Base-by-base conservation (phyloP, 92 coral and sea anemone genomes). In the Heteractis magnifica region DNA sequence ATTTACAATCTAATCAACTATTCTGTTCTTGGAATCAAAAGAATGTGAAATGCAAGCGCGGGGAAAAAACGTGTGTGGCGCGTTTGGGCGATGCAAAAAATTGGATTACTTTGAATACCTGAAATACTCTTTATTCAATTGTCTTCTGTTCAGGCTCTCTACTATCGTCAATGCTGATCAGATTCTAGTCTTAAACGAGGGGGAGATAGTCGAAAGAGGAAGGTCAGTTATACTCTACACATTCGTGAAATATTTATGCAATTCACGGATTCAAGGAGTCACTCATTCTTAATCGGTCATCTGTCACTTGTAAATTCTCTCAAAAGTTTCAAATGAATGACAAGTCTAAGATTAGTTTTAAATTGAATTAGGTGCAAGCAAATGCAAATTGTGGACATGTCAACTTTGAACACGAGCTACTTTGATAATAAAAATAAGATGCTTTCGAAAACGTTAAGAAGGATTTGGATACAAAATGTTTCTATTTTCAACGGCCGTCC, bases 111-210 rank as follows among this genome's bases (percentile, higher is more conserved):
- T 34, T 34, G 44, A 34, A 34, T 34, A 34, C 16, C 64, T 62
- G 70, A 62, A 23, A 53, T 6, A 9, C 16, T 2, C 44, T 34
- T 23, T 44, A 10, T 83, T 7, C 44, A 7, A 11, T 60, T 12
- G 1, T 64, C 58, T 19, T 73, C 13, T 23, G 4, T 56, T 19
- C 76, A 93, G 97, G 87, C 90, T 97, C 21, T 97, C 99, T 49
- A 97, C 99, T n/a, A 97, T 94, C 56, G 94, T 97, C 9, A 90
- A 94, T 56, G 97, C 98, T 4, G 97, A 97, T 76, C 99, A 94
- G 81, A 97, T 97, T 86, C 95, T 97, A 41, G 99, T 94, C 53
- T 88, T 97, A 14, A 84, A 82, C 49, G 98, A 97, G 13, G 98
- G 99, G 41, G 94, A 89, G 80, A 89, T 97, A 75, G 77, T 97